Evolutionary conservation across 2,888 invertebrate genomes (phyloP).

Genomic region (Onthophagus sagittarius): DNA sequence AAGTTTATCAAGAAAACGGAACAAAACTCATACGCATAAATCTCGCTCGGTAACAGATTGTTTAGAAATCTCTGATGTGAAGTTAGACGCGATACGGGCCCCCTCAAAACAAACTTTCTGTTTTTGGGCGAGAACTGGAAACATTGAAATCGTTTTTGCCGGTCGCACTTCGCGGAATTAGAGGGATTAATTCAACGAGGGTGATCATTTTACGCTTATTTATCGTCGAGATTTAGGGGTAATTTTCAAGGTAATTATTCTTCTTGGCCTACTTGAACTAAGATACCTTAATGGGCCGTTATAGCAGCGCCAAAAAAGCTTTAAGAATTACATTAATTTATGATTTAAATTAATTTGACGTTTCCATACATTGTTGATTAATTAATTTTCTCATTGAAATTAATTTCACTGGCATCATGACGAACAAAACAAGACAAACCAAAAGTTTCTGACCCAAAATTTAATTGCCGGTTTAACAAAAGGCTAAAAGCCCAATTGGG

Average conservation of each 20-base stretch:
- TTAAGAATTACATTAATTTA: background rate
- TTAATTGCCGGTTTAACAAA: background rate
- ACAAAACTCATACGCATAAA: background rate
- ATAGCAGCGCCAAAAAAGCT: background rate
- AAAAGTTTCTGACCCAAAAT: background rate
- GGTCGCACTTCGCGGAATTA: slow-evolving; percentile 11
- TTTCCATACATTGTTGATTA: background rate
- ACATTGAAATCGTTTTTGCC: slow-evolving; percentile 3
- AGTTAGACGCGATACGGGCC: background rate
- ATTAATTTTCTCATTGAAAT: background rate
- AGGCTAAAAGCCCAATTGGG: background rate
- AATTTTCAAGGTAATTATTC: background rate
- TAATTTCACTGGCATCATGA: background rate
- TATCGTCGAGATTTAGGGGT: slow-evolving; percentile 8
- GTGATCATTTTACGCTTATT: slow-evolving; percentile 7
- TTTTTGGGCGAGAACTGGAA: background rate
- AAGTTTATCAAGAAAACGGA: background rate
- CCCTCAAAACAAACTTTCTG: background rate
- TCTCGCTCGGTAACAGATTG: background rate
- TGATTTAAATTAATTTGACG: background rate
- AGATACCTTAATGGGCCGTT: background rate
- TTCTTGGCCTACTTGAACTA: background rate
- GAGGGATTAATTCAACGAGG: slow-evolving; percentile 2
- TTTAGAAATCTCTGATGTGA: background rate
- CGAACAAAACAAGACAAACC: background rate